These are phyloP conservation scores for Linnaemya vulpina DNA, from an alignment of 2,888 invertebrate species.

Conservation along the genomic window DNA sequence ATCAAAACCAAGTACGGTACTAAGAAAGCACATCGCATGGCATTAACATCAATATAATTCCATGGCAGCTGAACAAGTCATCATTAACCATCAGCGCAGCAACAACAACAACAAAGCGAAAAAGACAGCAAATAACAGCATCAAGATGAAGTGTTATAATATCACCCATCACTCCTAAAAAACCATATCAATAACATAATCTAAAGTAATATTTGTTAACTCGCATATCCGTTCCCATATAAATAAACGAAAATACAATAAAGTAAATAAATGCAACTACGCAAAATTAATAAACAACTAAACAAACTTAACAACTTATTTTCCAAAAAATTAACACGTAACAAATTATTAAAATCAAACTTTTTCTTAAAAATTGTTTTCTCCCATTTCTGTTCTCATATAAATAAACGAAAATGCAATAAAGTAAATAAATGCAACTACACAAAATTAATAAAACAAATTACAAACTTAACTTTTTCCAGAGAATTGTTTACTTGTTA, in stretches of 20 bases:
- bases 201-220: constrained; percentile 1
- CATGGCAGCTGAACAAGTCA: too few species aligned
- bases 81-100: too few species aligned
- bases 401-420: neutral
- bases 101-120: too few species aligned
- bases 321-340: neutral
- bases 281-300: too few species aligned
- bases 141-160: neutral
- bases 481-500: constrained; percentile 28
- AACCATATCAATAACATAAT: constrained; percentile 26
- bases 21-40: too few species aligned
- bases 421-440: too few species aligned
- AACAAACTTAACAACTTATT: neutral
- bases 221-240: too few species aligned
- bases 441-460: constrained; percentile 10
- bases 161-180: constrained; percentile 33
- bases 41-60: too few species aligned
- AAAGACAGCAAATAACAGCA: too few species aligned
- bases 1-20: too few species aligned
- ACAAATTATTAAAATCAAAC: constrained; percentile 9
- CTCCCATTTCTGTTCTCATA: neutral
- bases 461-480: constrained; percentile 28
- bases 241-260: too few species aligned
- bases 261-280: too few species aligned
- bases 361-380: neutral